Conservation (phyloP, 2,888 invertebrate genomes). For the Tricholauxania praeusta region DNA sequence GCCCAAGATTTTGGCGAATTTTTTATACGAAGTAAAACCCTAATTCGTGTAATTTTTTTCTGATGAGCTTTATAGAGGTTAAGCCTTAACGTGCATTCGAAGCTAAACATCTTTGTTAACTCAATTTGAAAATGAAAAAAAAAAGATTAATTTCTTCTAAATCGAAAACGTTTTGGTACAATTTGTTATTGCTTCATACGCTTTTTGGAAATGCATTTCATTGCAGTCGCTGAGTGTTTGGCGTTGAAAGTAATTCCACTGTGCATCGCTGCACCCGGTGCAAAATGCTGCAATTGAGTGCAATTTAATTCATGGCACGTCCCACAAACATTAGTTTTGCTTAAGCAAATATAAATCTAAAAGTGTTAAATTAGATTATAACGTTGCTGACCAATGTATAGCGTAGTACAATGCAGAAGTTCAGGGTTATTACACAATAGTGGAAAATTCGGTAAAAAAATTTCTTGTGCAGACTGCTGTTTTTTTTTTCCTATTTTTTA, state of each 20-base stretch:
- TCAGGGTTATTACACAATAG: no score
- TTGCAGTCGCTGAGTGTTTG: not conserved
- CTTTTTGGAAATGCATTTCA: not conserved
- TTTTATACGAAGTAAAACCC: no score
- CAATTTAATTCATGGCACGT: slow-evolving; percentile 19
- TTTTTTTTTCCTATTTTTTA: not conserved
- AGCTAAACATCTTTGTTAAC: slow-evolving; percentile 17
- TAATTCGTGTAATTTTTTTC: no score
- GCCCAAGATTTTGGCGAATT: no score
- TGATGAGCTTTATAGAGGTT: no score
- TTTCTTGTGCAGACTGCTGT: not conserved
- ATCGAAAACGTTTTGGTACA: no score
- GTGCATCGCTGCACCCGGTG: no score
- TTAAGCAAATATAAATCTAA: slow-evolving; percentile 27
- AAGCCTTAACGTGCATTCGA: not conserved
- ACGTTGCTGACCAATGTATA: not conserved
- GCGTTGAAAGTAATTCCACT: no score
- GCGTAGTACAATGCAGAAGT: no score
- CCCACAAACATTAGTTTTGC: slow-evolving; percentile 20
- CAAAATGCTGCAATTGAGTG: not conserved
- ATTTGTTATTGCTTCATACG: no score
- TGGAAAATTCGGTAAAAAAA: not conserved
- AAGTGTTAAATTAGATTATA: slow-evolving; percentile 29
- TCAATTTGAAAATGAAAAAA: slow-evolving; percentile 4
- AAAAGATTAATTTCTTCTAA: no score